Conservation (phyloP, 2,888 invertebrate genomes). For the Acrobasis suavella region DNA sequence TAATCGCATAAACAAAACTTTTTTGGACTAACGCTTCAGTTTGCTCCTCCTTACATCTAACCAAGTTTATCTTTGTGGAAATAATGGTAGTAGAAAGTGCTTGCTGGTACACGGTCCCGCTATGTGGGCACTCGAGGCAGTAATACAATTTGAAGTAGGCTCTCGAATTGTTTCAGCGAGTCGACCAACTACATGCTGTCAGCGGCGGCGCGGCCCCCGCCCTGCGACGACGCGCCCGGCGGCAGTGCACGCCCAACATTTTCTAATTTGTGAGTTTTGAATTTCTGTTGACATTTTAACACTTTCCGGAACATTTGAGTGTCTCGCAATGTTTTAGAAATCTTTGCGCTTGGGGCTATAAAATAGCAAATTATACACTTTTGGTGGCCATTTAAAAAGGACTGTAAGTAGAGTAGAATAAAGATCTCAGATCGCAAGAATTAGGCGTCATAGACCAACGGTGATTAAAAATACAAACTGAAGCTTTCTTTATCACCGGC, state of each 20-base stretch:
- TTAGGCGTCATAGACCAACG: too few species aligned
- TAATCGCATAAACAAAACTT: too few species aligned
- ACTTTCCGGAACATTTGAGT: background rate
- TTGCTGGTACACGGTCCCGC: slow-evolving; percentile 15
- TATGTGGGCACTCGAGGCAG: slow-evolving; percentile 65
- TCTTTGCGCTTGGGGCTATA: too few species aligned
- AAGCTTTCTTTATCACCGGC: too few species aligned
- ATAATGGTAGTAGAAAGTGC: background rate
- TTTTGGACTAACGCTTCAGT: too few species aligned
- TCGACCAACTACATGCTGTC: slow-evolving; percentile 76
- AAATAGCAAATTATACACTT: too few species aligned
- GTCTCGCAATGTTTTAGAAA: background rate
- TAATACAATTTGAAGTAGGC: slow-evolving; percentile 81
- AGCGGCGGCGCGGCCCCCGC: slow-evolving; percentile 69
- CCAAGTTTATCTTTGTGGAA: too few species aligned
- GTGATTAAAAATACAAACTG: too few species aligned
- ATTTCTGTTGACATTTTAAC: slow-evolving; percentile 34
- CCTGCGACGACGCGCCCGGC: slow-evolving; percentile 55
- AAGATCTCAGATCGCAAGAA: too few species aligned
- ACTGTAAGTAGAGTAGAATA: too few species aligned
- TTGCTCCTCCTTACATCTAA: too few species aligned
- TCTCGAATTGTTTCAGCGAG: slow-evolving; percentile 80
- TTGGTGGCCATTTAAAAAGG: too few species aligned
- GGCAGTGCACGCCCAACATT: slow-evolving; percentile 53
- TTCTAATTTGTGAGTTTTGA: slow-evolving; percentile 58